Evolutionary conservation across 64 coral and sea anemone genomes (phyloP).

Genomic region (Pocillopora verrucosa): DNA sequence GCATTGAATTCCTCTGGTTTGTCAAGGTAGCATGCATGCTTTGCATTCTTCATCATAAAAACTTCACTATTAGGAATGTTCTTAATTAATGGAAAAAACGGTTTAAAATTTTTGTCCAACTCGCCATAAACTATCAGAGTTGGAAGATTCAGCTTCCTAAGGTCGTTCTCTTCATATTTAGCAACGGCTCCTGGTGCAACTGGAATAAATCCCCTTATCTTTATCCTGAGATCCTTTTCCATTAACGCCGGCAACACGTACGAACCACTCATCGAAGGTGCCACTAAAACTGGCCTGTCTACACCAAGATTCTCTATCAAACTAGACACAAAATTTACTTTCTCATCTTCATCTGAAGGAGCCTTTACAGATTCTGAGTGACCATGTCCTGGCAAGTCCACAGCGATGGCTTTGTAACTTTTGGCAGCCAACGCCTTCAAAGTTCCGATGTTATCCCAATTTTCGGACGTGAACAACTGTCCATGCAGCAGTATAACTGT

Average conservation of each 20-base stretch:
- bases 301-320: conserved; percentile 48
- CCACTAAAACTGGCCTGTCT: conserved; percentile 60
- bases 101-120: conserved; percentile 4
- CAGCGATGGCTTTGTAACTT: conserved; percentile 70
- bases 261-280: conserved; percentile 84
- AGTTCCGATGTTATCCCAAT: conserved; percentile 78
- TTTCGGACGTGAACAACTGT: conserved; percentile 64
- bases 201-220: conserved; percentile 73
- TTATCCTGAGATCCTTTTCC: conserved; percentile 1
- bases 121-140: conserved; percentile 86
- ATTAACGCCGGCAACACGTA: conserved; percentile 79
- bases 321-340: conserved; percentile 54
- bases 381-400: conserved; percentile 78
- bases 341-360: conserved; percentile 17
- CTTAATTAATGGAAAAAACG: conserved; percentile 50
- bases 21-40: conserved; percentile 83
- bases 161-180: conserved; percentile 27
- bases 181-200: conserved; percentile 68
- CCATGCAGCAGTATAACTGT: conserved; percentile 81
- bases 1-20: conserved; percentile 71
- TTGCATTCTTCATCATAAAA: conserved; percentile 72
- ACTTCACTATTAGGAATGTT: conserved; percentile 63
- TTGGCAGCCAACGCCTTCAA: conserved; percentile 52
- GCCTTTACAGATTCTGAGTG: conserved; percentile 39
- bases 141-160: conserved; percentile 28